Base-by-base conservation (phyloP, 1,140 invertebrate genomes). In the Pararge aegeria region DNA sequence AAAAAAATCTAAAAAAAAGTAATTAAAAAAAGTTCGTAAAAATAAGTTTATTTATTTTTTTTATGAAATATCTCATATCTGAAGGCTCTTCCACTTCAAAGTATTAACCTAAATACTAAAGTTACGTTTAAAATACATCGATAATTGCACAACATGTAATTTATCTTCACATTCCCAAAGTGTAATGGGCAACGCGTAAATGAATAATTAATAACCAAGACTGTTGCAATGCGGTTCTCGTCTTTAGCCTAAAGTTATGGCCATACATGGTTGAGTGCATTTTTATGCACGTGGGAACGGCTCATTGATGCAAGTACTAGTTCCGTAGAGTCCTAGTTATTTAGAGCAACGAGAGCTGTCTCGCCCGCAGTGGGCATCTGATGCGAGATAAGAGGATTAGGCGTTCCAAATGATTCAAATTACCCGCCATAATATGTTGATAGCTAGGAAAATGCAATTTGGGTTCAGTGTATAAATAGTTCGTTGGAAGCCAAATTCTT, bases 191-290 rank as follows among this genome's bases (percentile, higher is more conserved):
- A 42, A 42, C 5, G 38, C 4, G 3, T 42, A 10, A 42, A 42
- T 42, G 15, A 42, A 16, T 42, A 42, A 42, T 42, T 38, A 42
- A 42, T 42, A 42, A 42, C 15, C 38, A 6, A 42, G 38, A 42
- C 38, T 5, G 38, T 42, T 18, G 38, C 38, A 42, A 42, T 42
- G 38, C 38, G 16, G 16, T 42, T 15, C 15, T 9, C 16, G 38
- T 42, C 16, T 42, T 15, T 42, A 42, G 16, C 38, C 38, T 42
- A 42, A 42, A 42, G 38, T 42, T 42, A 42, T 42, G 9, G 13
- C 38, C 16, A 18, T 42, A 42, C 38, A 42, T 42, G 38, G 38
- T 18, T 42, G 5, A 42, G 13, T 16, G 6, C 38, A 42, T 42
- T 15, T 42, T 42, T 42, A 34, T 34, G 15, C 5, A 42, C 38